Evolutionary conservation across 2,113 vertebrate species (phyloP).

Genomic region (Vicugna pacos): DNA sequence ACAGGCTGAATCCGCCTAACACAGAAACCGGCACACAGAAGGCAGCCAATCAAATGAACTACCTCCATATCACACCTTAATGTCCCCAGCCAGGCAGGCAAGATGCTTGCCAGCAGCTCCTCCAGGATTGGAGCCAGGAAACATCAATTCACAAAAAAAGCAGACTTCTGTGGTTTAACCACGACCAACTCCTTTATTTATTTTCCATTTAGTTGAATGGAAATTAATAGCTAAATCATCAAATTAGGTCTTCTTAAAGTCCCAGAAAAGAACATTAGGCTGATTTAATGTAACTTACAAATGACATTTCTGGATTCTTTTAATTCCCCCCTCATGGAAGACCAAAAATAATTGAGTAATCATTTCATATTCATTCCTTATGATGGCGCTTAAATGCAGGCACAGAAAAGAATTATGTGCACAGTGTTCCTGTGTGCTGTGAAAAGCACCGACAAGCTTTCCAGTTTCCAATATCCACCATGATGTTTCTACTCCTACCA

Average conservation of each 20-base stretch:
- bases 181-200: neutral
- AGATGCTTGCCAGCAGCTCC: neutral
- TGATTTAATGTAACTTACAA: neutral
- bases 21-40: neutral
- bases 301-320: neutral
- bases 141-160: neutral
- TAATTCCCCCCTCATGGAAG: neutral
- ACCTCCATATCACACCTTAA: neutral
- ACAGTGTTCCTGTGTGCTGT: neutral
- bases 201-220: slow-evolving; percentile 7
- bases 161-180: neutral
- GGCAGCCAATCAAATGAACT: neutral
- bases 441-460: neutral
- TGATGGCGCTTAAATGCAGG: neutral
- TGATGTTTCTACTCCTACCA: neutral
- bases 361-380: slow-evolving; percentile 31
- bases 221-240: slow-evolving; percentile 6
- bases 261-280: neutral
- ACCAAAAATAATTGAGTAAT: slow-evolving; percentile 7
- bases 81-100: neutral
- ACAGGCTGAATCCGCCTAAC: neutral
- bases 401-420: neutral
- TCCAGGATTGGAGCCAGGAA: neutral
- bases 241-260: neutral
- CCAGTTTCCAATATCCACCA: neutral